These are phyloP conservation scores for Bos javanicus DNA, from an alignment of 2,113 vertebrate genomes.

Conservation along the genomic window DNA sequence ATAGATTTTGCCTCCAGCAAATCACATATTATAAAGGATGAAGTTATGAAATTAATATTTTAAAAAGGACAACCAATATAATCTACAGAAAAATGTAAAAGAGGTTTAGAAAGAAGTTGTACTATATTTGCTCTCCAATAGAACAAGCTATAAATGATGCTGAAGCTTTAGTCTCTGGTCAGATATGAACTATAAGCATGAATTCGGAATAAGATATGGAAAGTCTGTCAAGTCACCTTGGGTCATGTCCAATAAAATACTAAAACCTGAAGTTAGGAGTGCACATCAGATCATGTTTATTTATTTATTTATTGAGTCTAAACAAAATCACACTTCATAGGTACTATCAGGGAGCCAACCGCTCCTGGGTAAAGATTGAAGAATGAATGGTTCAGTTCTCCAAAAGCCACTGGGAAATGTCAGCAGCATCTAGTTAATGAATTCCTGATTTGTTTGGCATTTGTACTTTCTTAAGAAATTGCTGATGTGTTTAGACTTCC, in stretches of 20 bases:
- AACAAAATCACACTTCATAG: conserved; percentile 39
- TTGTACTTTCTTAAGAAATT: conserved; percentile 71
- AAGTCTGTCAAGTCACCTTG: conserved; percentile 32
- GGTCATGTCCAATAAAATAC: conserved; percentile 22
- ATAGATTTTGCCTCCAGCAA: conserved; percentile 1
- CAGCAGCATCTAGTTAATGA: conserved; percentile 63
- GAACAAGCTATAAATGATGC: conserved; percentile 34
- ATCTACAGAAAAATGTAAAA: conserved; percentile 29
- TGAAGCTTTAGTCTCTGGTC: background rate
- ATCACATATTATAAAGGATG: conserved; percentile 26
- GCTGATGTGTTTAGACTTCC: conserved; percentile 70
- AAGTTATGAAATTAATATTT: conserved; percentile 37
- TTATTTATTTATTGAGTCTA: background rate
- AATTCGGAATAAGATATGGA: conserved; percentile 27
- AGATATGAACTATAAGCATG: conserved; percentile 21
- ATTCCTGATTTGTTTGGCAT: conserved; percentile 70
- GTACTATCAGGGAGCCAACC: background rate
- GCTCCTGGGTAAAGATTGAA: conserved; percentile 50
- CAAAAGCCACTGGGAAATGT: conserved; percentile 66
- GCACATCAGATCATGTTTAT: background rate
- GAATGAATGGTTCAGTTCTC: conserved; percentile 49
- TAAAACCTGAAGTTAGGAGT: conserved; percentile 31
- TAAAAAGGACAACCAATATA: background rate
- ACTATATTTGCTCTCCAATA: conserved; percentile 27
- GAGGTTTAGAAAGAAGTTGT: conserved; percentile 44